Conservation (phyloP, 2,888 invertebrate genomes). For the Amphimallon solstitiale region DNA sequence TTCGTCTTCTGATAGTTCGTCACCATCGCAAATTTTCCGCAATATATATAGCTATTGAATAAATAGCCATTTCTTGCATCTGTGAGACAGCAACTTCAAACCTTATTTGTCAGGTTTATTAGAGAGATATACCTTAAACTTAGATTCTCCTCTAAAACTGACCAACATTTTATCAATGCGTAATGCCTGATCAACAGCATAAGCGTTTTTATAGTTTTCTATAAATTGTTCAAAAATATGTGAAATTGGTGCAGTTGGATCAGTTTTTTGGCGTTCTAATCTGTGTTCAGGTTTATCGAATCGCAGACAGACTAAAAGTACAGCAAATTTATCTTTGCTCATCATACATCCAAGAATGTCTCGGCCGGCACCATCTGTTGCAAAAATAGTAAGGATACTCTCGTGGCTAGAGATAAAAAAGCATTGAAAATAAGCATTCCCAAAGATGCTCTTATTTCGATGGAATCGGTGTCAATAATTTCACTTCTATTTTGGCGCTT, state of each 20-base stretch:
- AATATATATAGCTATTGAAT: slow-evolving; percentile 48
- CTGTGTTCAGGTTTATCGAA: slow-evolving; percentile 45
- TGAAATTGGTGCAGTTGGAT: slow-evolving; percentile 40
- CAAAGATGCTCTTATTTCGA: slow-evolving; percentile 19
- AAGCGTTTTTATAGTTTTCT: slow-evolving; percentile 44
- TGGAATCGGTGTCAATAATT: slow-evolving; percentile 5
- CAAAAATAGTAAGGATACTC: slow-evolving; percentile 18
- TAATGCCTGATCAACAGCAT: slow-evolving; percentile 44
- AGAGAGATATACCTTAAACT: slow-evolving; percentile 44
- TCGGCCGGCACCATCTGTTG: slow-evolving; percentile 28
- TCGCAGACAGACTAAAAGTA: slow-evolving; percentile 37
- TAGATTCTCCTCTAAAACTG: slow-evolving; percentile 40
- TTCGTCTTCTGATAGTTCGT: slow-evolving; percentile 20
- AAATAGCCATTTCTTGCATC: slow-evolving; percentile 48
- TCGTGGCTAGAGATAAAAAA: slow-evolving; percentile 15
- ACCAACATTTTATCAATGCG: slow-evolving; percentile 50
- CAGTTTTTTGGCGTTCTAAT: slow-evolving; percentile 39
- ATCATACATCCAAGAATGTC: slow-evolving; percentile 17
- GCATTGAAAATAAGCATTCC: slow-evolving; percentile 21
- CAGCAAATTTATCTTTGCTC: not conserved
- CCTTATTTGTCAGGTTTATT: slow-evolving; percentile 50
- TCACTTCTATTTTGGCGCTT: not conserved
- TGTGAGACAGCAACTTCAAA: slow-evolving; percentile 44
- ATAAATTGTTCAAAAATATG: slow-evolving; percentile 37
- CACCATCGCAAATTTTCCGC: slow-evolving; percentile 43